These are phyloP conservation scores for Acanthosepion esculentum DNA, from an alignment of 2,888 invertebrate species.

Conservation along the genomic window DNA sequence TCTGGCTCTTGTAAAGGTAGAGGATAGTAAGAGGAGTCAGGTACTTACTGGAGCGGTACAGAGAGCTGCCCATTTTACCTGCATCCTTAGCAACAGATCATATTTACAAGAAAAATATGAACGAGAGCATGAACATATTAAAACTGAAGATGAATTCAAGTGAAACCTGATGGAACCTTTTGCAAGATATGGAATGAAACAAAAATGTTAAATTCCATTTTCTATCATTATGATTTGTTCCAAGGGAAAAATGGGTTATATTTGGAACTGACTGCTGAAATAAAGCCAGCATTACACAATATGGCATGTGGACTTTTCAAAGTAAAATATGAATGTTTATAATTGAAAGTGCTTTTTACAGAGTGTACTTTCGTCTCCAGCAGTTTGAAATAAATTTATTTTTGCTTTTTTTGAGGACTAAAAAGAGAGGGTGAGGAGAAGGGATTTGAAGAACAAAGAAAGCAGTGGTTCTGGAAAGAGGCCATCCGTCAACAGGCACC, in stretches of 20 bases:
- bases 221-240: too few relatives aligned
- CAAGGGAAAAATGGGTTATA: neutral
- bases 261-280: neutral
- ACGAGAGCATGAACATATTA: too few relatives aligned
- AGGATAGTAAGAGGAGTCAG: too few relatives aligned
- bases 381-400: neutral
- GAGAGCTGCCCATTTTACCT: too few relatives aligned
- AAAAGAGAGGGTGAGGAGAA: neutral
- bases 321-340: neutral
- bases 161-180: too few relatives aligned
- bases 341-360: neutral
- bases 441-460: neutral
- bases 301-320: neutral
- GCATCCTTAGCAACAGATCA: too few relatives aligned
- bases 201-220: too few relatives aligned
- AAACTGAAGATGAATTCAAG: too few relatives aligned
- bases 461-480: neutral
- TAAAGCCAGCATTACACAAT: neutral
- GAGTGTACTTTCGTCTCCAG: slow-evolving; percentile 14
- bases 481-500: neutral
- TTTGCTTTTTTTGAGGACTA: neutral
- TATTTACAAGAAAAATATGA: too few relatives aligned
- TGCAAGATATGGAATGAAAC: too few relatives aligned
- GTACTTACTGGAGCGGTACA: too few relatives aligned
- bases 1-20: too few relatives aligned